A percentile compares a stretch with the other conserved stretches of the same genome.
phyloP scores from a whole-genome alignment of 2,113 vertebrate species.

The Grantiella picta region DNA sequence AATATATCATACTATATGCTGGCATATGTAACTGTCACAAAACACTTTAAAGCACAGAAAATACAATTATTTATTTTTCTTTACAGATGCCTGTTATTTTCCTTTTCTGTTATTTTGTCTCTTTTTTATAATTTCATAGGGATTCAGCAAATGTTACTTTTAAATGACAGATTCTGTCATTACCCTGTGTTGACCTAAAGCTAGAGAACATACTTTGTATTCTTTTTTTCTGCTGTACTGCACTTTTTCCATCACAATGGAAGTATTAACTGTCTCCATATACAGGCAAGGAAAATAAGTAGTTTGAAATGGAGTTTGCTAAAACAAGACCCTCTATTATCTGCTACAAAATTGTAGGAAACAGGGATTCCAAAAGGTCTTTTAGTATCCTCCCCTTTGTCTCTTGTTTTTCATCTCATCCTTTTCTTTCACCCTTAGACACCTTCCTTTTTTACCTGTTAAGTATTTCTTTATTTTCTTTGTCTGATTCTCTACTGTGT shows the following conservation, averaged over 20 bases:
- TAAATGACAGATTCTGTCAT: neutral
- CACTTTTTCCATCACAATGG: neutral
- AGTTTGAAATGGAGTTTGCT: neutral
- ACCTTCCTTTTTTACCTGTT: neutral
- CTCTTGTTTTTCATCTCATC: neutral
- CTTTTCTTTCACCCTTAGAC: neutral
- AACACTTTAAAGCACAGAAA: neutral
- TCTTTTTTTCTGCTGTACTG: neutral
- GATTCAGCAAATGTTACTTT: neutral
- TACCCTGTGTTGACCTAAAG: neutral
- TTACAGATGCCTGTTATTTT: neutral
- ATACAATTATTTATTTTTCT: neutral
- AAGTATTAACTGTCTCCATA: neutral
- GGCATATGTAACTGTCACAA: neutral
- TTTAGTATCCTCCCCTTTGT: neutral
- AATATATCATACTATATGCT: neutral
- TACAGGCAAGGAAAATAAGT: neutral
- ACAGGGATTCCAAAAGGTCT: neutral
- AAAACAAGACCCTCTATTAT: neutral
- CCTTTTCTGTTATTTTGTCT: neutral
- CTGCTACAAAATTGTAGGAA: neutral
- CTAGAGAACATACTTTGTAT: neutral
- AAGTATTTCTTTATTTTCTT: neutral
- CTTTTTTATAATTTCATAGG: neutral
- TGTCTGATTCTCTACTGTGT: neutral